Conservation (phyloP, 2,113 vertebrate genomes). For the Furnarius figulus region DNA sequence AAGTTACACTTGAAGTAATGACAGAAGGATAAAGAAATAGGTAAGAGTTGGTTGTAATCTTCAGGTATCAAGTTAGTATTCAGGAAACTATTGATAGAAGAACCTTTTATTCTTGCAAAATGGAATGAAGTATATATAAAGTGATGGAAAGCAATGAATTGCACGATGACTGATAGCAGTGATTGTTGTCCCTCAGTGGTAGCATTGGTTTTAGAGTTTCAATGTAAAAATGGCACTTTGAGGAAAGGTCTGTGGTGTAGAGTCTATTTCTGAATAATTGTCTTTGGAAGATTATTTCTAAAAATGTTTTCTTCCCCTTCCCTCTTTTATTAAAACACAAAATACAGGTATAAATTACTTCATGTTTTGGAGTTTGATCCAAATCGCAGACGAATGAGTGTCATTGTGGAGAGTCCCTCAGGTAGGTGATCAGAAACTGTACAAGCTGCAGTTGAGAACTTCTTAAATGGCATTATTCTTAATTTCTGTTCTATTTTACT, state of each 20-base stretch:
- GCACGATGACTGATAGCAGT: not conserved
- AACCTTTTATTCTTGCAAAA: not conserved
- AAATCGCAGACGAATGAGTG: constrained; percentile 93
- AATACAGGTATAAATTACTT: constrained; percentile 90
- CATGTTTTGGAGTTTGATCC: constrained; percentile 95
- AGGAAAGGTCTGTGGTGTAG: not conserved
- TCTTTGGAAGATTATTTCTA: not conserved
- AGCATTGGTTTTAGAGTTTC: not conserved
- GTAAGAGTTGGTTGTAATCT: not conserved
- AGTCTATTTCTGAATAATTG: not conserved
- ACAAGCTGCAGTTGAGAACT: not conserved
- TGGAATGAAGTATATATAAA: not conserved
- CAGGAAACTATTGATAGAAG: not conserved
- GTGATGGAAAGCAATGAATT: not conserved
- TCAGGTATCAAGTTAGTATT: not conserved
- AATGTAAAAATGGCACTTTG: not conserved
- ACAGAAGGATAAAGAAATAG: not conserved
- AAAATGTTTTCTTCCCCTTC: not conserved
- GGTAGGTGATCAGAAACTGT: constrained; percentile 71
- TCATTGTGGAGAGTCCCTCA: constrained; percentile 89
- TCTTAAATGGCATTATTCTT: not conserved
- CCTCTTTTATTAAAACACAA: not conserved
- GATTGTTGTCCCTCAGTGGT: not conserved
- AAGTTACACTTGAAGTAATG: not conserved
- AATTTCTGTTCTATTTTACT: not conserved